phyloP scores from a whole-genome alignment of 1,140 invertebrate genomes.

The Oppia nitens region DNA sequence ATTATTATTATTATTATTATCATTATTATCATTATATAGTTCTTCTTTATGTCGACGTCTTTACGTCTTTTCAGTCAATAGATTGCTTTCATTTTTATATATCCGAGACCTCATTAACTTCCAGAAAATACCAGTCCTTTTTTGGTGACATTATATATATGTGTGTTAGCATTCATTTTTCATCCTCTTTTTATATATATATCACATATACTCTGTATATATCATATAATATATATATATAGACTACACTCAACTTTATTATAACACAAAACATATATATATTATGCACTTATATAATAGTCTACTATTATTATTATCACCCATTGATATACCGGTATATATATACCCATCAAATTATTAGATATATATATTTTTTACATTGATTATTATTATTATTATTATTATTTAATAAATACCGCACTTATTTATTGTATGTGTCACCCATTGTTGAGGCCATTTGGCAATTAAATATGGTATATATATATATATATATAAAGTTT shows the following conservation, averaged over 20 bases:
- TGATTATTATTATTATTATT: neutral
- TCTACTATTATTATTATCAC: neutral
- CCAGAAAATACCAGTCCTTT: no score
- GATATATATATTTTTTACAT: neutral
- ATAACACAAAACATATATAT: neutral
- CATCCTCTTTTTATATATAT: neutral
- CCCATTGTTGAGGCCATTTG: no score
- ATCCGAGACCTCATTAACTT: no score
- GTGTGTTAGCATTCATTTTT: neutral
- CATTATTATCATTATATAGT: no score
- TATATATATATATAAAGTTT: no score
- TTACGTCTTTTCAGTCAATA: no score
- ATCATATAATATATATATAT: no score
- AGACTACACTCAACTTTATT: neutral
- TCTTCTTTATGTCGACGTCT: no score
- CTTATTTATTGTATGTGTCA: neutral
- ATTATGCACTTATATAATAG: neutral
- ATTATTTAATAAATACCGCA: neutral
- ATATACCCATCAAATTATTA: neutral
- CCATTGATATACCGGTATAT: neutral
- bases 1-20: no score
- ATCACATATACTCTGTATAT: neutral
- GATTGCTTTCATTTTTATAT: no score
- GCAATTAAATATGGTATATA: no score
- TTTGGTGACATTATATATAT: no score